Percentiles rank a stretch among this genome's conserved stretches.
phyloP scores from a whole-genome alignment of 2,888 invertebrate genomes.

The Chrysolina haemoptera region DNA sequence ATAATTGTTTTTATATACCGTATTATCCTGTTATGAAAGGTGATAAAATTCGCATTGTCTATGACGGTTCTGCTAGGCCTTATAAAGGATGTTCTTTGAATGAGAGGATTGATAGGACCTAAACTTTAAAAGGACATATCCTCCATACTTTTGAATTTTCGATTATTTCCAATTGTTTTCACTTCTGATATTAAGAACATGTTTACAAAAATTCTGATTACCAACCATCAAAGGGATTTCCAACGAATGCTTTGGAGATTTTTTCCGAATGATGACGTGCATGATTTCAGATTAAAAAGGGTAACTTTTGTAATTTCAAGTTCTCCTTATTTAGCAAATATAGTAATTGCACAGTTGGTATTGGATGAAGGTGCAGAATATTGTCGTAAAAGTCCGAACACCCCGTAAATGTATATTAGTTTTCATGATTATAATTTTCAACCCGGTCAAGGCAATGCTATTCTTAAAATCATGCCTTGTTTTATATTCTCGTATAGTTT shows the following conservation, averaged over 20 bases:
- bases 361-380: not conserved
- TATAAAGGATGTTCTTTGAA: not conserved
- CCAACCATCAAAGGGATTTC: not conserved
- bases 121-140: not conserved
- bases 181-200: conserved; percentile 1
- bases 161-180: not conserved
- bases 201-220: conserved; percentile 14
- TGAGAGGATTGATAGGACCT: not conserved
- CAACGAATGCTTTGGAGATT: conserved; percentile 7
- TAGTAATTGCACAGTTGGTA: not conserved
- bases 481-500: too few species aligned
- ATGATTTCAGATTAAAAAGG: not conserved
- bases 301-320: not conserved
- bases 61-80: not conserved
- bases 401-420: too few species aligned
- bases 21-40: conserved; percentile 2
- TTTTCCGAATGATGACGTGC: not conserved
- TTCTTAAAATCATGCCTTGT: too few species aligned
- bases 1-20: not conserved
- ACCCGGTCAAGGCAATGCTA: too few species aligned
- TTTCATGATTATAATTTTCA: too few species aligned
- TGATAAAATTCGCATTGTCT: not conserved
- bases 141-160: not conserved
- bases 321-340: conserved; percentile 15
- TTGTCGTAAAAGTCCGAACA: too few species aligned